A percentile compares a stretch with the other conserved stretches of the same genome.
Evolutionary conservation across 2,113 vertebrate genomes (phyloP).

Genomic region (Paratilapia polleni): DNA sequence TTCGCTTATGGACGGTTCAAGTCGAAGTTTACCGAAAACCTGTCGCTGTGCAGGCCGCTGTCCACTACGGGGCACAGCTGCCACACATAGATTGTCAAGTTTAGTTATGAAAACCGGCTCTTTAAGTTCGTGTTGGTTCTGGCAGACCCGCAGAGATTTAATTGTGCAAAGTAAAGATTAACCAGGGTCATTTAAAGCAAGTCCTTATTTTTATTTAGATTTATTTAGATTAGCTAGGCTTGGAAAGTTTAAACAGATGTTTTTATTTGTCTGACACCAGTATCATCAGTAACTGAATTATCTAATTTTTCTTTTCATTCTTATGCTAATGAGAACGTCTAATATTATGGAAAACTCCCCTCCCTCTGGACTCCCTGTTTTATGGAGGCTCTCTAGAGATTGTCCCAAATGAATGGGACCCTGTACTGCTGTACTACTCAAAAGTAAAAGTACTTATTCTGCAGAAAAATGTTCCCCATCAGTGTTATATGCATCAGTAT

Average conservation of each 20-base stretch:
- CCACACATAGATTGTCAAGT: neutral
- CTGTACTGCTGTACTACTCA: too few relatives aligned
- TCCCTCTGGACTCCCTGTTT: too few relatives aligned
- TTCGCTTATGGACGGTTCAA: constrained; percentile 26
- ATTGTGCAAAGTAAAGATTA: neutral
- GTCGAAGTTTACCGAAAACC: constrained; percentile 1
- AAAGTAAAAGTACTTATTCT: too few relatives aligned
- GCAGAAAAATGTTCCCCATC: too few relatives aligned
- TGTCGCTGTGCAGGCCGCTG: neutral
- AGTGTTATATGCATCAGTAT: too few relatives aligned
- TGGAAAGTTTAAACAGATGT: rapidly evolving
- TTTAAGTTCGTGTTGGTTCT: too few relatives aligned
- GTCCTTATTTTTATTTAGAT: rapidly evolving
- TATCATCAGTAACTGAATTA: neutral
- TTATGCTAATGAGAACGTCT: too few relatives aligned
- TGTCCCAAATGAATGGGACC: too few relatives aligned
- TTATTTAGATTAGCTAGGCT: rapidly evolving
- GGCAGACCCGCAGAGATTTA: neutral
- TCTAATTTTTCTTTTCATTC: too few relatives aligned
- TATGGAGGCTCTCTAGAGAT: too few relatives aligned
- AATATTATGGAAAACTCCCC: too few relatives aligned
- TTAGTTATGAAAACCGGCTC: too few relatives aligned
- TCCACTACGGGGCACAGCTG: neutral
- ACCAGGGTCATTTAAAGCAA: neutral
- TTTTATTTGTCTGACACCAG: neutral